A percentile compares a stretch with the other conserved stretches of the same genome.
Evolutionary conservation across 2,113 vertebrate genomes (phyloP).

Genomic region (Aramus guarauna): DNA sequence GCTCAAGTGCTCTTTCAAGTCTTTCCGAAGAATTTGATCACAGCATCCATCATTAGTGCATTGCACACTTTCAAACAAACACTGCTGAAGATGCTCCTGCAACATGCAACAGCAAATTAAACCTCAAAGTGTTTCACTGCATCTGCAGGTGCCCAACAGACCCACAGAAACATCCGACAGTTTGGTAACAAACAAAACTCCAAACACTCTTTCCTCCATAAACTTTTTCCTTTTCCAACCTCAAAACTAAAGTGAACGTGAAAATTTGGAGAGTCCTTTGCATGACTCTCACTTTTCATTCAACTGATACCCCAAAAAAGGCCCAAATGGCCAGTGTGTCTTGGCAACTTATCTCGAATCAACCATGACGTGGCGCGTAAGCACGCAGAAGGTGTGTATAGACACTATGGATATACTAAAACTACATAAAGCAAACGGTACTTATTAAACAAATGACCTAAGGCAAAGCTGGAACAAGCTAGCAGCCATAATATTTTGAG

Average conservation of each 20-base stretch:
- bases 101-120: background rate
- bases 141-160: background rate
- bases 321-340: background rate
- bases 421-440: background rate
- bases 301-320: background rate
- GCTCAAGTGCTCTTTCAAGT: constrained; percentile 75
- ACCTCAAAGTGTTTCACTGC: background rate
- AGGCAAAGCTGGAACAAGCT: background rate
- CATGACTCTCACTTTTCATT: background rate
- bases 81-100: constrained; percentile 84
- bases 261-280: background rate
- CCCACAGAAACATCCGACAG: background rate
- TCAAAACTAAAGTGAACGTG: background rate
- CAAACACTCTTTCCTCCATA: background rate
- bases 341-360: background rate
- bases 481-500: background rate
- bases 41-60: constrained; percentile 77
- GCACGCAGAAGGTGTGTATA: background rate
- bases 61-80: constrained; percentile 70
- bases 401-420: background rate
- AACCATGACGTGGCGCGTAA: background rate
- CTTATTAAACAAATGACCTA: background rate
- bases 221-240: background rate
- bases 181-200: background rate
- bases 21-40: constrained; percentile 74